phyloP scores from a whole-genome alignment of 2,888 invertebrate species.

The Hydrotaea diabolus region DNA sequence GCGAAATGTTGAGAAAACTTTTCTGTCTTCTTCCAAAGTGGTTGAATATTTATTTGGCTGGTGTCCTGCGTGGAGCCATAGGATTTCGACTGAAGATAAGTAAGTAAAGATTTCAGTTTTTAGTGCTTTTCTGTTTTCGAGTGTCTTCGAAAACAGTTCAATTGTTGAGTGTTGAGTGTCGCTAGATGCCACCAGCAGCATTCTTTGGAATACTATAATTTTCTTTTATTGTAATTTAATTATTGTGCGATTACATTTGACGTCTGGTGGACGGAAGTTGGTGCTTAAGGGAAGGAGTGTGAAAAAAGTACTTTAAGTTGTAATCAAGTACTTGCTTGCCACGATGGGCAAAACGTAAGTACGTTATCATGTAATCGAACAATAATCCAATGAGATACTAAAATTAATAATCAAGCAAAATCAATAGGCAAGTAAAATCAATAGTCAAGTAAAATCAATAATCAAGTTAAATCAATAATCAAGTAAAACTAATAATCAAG shows the following conservation, averaged over 20 bases:
- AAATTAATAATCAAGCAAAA: too few species aligned
- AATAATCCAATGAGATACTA: too few species aligned
- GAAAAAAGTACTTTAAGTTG: not conserved
- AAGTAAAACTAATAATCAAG: too few species aligned
- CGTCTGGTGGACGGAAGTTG: not conserved
- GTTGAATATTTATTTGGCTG: not conserved
- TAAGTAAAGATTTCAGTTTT: constrained; percentile 8
- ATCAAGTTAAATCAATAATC: too few species aligned
- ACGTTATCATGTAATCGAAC: too few species aligned
- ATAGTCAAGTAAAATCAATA: too few species aligned
- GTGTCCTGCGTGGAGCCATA: not conserved
- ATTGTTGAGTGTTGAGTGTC: not conserved
- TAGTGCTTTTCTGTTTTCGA: not conserved
- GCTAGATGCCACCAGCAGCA: not conserved
- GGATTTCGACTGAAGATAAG: not conserved
- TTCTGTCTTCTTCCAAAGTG: constrained; percentile 39
- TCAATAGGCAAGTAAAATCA: too few species aligned
- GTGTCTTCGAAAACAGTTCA: not conserved
- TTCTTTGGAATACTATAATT: not conserved
- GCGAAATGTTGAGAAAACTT: constrained; percentile 33
- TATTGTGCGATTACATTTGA: not conserved
- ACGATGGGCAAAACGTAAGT: too few species aligned
- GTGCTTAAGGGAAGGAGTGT: not conserved
- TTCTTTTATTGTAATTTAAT: not conserved
- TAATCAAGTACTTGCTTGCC: too few species aligned